Percentiles rank a stretch among this genome's conserved stretches.
Conservation (phyloP, 2,113 vertebrate genomes). For the Toxotes jaculatrix region DNA sequence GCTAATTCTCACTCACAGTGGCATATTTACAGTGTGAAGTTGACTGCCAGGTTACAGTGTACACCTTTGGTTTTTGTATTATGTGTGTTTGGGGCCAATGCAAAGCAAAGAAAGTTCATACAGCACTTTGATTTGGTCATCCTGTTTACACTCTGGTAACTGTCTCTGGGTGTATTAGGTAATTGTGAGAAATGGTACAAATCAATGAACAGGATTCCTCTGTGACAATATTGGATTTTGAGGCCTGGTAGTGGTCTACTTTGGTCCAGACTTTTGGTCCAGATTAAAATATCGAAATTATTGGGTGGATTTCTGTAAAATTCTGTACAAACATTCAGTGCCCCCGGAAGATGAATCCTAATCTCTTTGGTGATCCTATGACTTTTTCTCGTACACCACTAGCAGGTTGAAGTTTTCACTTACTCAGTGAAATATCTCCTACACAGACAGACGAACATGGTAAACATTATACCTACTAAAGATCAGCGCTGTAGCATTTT, state of each 20-base stretch:
- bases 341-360: neutral
- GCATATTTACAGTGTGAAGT: constrained; percentile 33
- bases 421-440: no score
- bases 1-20: constrained; percentile 27
- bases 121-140: neutral
- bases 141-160: neutral
- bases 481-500: neutral
- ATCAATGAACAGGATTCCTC: constrained; percentile 4
- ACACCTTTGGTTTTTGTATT: constrained; percentile 6
- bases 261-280: neutral
- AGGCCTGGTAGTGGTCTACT: neutral
- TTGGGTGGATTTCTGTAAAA: neutral
- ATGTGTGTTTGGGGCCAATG: neutral
- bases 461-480: neutral
- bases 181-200: neutral
- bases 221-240: neutral
- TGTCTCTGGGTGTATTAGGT: neutral
- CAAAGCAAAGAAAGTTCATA: constrained; percentile 3
- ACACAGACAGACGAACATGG: neutral
- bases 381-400: no score
- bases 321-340: neutral
- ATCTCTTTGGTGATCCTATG: no score
- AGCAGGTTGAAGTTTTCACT: no score
- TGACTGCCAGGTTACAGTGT: constrained; percentile 19
- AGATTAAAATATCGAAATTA: no score